Base-by-base conservation (phyloP, 2,113 vertebrate species). In the Pelecanoides urinatrix region DNA sequence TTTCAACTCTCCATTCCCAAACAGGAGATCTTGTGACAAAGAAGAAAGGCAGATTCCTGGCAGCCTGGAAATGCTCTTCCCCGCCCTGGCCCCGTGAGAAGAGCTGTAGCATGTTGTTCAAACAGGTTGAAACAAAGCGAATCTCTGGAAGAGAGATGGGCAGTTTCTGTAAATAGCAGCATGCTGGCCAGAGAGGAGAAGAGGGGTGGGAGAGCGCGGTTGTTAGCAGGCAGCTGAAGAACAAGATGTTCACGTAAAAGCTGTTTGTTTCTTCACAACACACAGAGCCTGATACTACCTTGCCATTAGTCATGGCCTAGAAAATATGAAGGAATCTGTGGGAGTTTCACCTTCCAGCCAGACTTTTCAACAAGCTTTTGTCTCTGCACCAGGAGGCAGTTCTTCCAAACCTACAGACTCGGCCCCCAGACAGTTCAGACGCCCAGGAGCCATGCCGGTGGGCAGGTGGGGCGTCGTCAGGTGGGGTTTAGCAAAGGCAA, bases 61-160 rank as follows among this genome's bases (percentile, higher is more conserved):
- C 90, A 76, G 82, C 34, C 71, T 93, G 70, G 70, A 84, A 76
- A 30, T 59, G n/a, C 90, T 82, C 90, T 91, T 86, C 90, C 29
- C 36, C 26, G 40, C 67, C 38, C 67, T 74, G 82, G 73, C 61
- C 81, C 72, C 1, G 0, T 59, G 66, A 95, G 96, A 95, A 94
- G 88, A 84, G 96, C 88, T 94, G 66, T 72, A 94, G 50, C 53
- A 32, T 92, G 85, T 97, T 96, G 89, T 93, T 97, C 96, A 96
- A 97, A 95, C 94, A 97, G 90, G 95, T 97, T 97, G 96, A 97
- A 95, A 96, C 86, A 96, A 72, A 40, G 40, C 40, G 40, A 40
- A 40, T 40, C 40, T 40, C 40, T 65, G 1, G 13, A 82, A 91
- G 81, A 86, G 87, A 96, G 94, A 73, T 45, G 86, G 86, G 55